Percentiles rank a stretch among this genome's conserved stretches.
phyloP scores from a whole-genome alignment of 2,797 vertebrate genomes.

The Danio albolineatus region DNA sequence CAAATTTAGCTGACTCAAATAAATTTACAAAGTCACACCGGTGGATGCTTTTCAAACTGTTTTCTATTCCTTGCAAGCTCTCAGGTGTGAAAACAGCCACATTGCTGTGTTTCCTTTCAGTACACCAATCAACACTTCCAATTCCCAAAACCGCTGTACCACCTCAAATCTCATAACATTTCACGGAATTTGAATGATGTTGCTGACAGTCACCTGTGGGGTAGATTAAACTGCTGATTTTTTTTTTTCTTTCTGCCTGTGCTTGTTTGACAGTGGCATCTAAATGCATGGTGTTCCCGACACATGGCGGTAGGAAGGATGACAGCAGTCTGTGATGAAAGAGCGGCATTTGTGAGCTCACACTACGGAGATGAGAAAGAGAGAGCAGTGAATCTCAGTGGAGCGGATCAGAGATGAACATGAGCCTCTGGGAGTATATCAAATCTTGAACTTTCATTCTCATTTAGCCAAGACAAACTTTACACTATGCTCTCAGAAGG shows the following conservation, averaged over 20 bases:
- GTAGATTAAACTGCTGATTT: slow-evolving; percentile 66
- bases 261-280: slow-evolving; percentile 60
- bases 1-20: slow-evolving; percentile 35
- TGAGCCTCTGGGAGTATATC: slow-evolving; percentile 7
- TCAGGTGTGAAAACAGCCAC: slow-evolving; percentile 63
- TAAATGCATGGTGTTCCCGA: slow-evolving; percentile 60
- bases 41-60: slow-evolving; percentile 22
- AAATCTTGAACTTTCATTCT: slow-evolving; percentile 16
- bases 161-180: slow-evolving; percentile 65
- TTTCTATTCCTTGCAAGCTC: slow-evolving; percentile 59
- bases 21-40: slow-evolving; percentile 39
- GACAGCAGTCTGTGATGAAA: slow-evolving; percentile 24
- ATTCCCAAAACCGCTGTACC: slow-evolving; percentile 55
- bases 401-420: slow-evolving; percentile 13
- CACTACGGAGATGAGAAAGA: slow-evolving; percentile 50
- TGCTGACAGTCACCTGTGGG: slow-evolving; percentile 65
- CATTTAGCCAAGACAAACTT: slow-evolving; percentile 2
- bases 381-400: slow-evolving; percentile 38
- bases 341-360: slow-evolving; percentile 22
- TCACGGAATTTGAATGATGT: slow-evolving; percentile 67
- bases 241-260: slow-evolving; percentile 35
- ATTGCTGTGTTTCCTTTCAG: slow-evolving; percentile 62
- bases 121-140: slow-evolving; percentile 58
- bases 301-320: slow-evolving; percentile 55
- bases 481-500: neutral